Conservation (phyloP, 1,140 invertebrate species). For the Thaumetopoea pityocampa region DNA sequence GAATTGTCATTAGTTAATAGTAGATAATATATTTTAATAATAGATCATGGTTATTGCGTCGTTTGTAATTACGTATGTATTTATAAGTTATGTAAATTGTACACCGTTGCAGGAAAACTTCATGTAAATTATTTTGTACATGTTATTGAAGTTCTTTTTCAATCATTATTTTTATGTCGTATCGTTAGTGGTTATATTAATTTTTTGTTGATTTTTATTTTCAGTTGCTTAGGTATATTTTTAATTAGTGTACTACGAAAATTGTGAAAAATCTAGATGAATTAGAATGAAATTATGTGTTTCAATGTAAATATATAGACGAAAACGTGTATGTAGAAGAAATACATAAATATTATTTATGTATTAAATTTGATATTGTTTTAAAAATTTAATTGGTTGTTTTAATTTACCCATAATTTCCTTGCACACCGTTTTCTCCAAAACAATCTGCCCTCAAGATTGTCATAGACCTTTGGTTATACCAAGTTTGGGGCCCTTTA, state of each 20-base stretch:
- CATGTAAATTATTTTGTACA: slow-evolving; percentile 63
- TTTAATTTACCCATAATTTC: slow-evolving; percentile 35
- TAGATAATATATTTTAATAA: slow-evolving; percentile 52
- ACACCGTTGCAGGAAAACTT: slow-evolving; percentile 22
- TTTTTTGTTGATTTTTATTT: slow-evolving; percentile 53
- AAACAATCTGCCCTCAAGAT: too few species aligned
- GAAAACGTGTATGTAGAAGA: slow-evolving; percentile 71
- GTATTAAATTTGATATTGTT: slow-evolving; percentile 76
- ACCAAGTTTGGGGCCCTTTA: too few species aligned
- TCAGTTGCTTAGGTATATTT: slow-evolving; percentile 57
- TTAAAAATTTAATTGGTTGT: slow-evolving; percentile 67
- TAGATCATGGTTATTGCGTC: slow-evolving; percentile 28
- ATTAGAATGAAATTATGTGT: slow-evolving; percentile 66
- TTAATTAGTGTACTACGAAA: slow-evolving; percentile 46
- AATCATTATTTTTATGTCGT: slow-evolving; percentile 44
- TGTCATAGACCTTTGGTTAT: too few species aligned
- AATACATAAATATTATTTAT: slow-evolving; percentile 75
- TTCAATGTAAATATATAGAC: slow-evolving; percentile 73
- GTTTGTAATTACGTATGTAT: slow-evolving; percentile 30
- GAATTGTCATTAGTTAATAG: slow-evolving; percentile 32
- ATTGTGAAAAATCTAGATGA: slow-evolving; percentile 50
- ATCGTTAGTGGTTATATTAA: slow-evolving; percentile 30
- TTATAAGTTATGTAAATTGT: slow-evolving; percentile 19
- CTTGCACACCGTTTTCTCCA: background rate
- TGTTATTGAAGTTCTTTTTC: slow-evolving; percentile 49